Base-by-base conservation (phyloP, 1,140 invertebrate genomes). In the Pantala flavescens region DNA sequence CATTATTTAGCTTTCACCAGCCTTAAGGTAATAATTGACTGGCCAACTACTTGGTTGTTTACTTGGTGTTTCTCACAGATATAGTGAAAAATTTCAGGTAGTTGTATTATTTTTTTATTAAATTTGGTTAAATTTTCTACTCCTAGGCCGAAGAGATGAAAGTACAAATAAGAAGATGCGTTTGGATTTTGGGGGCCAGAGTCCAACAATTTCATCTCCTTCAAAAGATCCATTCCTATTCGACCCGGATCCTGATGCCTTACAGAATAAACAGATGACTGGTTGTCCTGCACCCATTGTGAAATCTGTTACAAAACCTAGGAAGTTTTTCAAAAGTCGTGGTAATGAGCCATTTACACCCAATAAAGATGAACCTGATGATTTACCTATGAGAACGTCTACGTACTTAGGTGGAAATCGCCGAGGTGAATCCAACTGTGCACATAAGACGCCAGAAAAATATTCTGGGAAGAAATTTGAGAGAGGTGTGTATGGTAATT, bases 241-340 rank as follows among this genome's bases (percentile, higher is more conserved):
- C 72, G 84, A 85, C 71, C 78, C 81, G 7, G 81, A 81, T 71
- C 79, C 82, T 19, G 82, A 83, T 76, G 76, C 79, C n/a, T 63
- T 63, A 21, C 49, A 63, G 12, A 63, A 63, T 28, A 80, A 80
- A 36, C 23, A 74, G 16, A 49, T 71, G 43, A 63, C 80, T 5
- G 80, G 80, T n/a, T 75, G 24, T 71, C 23, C 73, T 23, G 73
- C 76, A 81, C 77, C 80, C 83, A 80, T 77, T 11, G 84, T 85
- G 23, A 42, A 19, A 77, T 82, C 82, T 75, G 83, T 83, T 75
- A 84, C 78, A n/a, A 93, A 93, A 80, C 93, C 93, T 71, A 93
- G 93, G 78, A 96, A 96, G 80, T 95, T 95, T 83, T 95, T 95
- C 81, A 96, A 96, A 81, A 94, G 92, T 79, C 86, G 93, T 42